Percentiles rank a stretch among this genome's conserved stretches.
These are phyloP conservation scores for Decapterus maruadsi DNA, from an alignment of 2,797 vertebrate genomes.

Conservation along the genomic window DNA sequence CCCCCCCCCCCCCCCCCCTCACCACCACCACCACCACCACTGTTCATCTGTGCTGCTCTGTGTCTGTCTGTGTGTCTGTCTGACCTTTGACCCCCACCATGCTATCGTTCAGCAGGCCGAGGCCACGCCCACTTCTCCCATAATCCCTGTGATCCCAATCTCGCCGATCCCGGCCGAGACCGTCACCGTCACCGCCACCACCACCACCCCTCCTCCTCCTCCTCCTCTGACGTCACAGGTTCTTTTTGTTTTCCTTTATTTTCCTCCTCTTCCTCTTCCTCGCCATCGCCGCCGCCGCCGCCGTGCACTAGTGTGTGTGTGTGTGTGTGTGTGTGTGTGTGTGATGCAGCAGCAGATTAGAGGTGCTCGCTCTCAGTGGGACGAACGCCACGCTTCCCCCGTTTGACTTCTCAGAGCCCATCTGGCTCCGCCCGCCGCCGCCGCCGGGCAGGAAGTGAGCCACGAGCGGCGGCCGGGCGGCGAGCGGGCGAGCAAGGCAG, in stretches of 20 bases:
- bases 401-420: constrained; percentile 38
- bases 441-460: constrained; percentile 38
- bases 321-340: no score
- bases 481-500: constrained; percentile 36
- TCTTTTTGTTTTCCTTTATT: no score
- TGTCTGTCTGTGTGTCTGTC: constrained; percentile 55
- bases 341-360: constrained; percentile 56
- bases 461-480: constrained; percentile 6
- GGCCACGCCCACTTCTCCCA: constrained; percentile 92
- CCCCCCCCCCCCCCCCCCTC: no score
- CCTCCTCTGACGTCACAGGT: no score
- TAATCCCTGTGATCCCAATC: constrained; percentile 95
- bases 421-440: constrained; percentile 60
- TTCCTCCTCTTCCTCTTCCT: constrained; percentile 48
- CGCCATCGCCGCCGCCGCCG: not conserved
- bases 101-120: constrained; percentile 93
- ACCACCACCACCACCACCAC: not conserved
- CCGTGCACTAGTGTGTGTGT: no score
- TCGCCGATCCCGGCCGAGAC: constrained; percentile 92
- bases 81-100: constrained; percentile 86
- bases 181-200: no score
- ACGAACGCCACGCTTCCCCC: constrained; percentile 43
- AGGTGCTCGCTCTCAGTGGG: constrained; percentile 18
- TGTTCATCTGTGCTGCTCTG: constrained; percentile 73
- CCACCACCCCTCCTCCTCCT: no score